Evolutionary conservation across 2,797 vertebrate genomes (phyloP), one percentile per base, ranked within the genome.

Genomic region (Sebastes taczanowskii): DNA sequence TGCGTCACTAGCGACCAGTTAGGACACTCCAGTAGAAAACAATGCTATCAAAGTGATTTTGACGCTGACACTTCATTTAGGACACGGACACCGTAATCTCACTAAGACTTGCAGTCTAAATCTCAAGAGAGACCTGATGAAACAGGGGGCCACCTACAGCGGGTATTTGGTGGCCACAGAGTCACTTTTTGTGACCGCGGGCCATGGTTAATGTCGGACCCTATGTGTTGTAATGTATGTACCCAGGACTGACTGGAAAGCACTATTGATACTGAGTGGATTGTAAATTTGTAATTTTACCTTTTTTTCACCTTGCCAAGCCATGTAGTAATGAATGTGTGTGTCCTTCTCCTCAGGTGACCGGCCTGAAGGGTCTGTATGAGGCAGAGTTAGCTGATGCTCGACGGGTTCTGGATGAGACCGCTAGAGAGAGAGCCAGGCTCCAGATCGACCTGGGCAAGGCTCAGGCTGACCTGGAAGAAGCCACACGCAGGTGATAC

Each of bases 391-490:
- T 99, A 80, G 97, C 97, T 0, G 99, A 99, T 29, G 96, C 98
- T 63, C 96, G 98, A 1, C 95, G 97, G 30, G 97, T 97, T 67
- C 93, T 99, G 75, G 99, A 99, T 77, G 99, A 99, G 90, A 99
- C 98, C 0, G 97, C 99, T 10, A 96, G 87, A 23, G 98, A 99
- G 65, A 94, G 97, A 23, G 98, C 99, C 1, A 95, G 92, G 32
- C 95, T 99, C 46, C 98, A 99, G 96, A 99, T 99, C 2, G 96
- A 99, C 68, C 91, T 98, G 3, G 99, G 98, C 62, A 99, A 97
- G 88, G 95, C 96, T 83, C 95, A 94, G 35, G 91, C 97, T 0
- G 98, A 99, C 11, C 94, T 99, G 16, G 98, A 99, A 7, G 99
- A 99, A 83, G 91, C 96, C 80, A 95, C 90, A 3, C 91, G 89